Percentiles rank a stretch among this genome's conserved stretches.
phyloP scores from a whole-genome alignment of 2,888 invertebrate species.

The Lepidocyrtinus sp. region DNA sequence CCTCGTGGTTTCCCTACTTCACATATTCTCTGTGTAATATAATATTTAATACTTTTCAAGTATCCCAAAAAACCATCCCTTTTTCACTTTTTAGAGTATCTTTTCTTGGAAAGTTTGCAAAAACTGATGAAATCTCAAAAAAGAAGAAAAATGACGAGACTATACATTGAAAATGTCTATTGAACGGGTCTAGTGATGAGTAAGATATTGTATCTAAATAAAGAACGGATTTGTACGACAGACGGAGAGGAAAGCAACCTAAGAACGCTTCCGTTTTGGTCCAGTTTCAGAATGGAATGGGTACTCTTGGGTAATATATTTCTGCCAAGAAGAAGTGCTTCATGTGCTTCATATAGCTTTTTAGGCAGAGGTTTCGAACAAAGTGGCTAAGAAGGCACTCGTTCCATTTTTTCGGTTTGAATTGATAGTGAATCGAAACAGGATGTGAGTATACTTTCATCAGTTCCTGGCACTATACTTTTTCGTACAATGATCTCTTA shows the following conservation, averaged over 20 bases:
- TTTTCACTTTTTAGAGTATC: neutral
- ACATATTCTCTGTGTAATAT: neutral
- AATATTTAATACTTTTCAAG: neutral
- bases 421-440: neutral
- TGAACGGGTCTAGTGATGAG: neutral
- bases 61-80: neutral
- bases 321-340: neutral
- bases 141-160: neutral
- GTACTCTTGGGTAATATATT: neutral
- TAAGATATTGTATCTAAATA: slow-evolving; percentile 19
- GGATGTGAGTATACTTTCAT: neutral
- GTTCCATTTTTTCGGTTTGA: neutral
- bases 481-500: slow-evolving; percentile 14
- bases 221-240: slow-evolving; percentile 9
- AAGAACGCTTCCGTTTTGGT: neutral
- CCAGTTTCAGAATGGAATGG: neutral
- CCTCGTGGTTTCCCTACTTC: neutral
- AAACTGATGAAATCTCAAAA: neutral
- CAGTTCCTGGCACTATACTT: neutral
- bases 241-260: neutral
- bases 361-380: neutral
- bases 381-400: slow-evolving; percentile 4
- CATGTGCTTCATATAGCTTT: too few species aligned
- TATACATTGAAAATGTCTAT: neutral
- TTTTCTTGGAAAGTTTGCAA: neutral